Percentiles rank a stretch among this genome's conserved stretches.
These are phyloP conservation scores for Sebastes cheni DNA, from an alignment of 2,797 vertebrate genomes.

Conservation along the genomic window DNA sequence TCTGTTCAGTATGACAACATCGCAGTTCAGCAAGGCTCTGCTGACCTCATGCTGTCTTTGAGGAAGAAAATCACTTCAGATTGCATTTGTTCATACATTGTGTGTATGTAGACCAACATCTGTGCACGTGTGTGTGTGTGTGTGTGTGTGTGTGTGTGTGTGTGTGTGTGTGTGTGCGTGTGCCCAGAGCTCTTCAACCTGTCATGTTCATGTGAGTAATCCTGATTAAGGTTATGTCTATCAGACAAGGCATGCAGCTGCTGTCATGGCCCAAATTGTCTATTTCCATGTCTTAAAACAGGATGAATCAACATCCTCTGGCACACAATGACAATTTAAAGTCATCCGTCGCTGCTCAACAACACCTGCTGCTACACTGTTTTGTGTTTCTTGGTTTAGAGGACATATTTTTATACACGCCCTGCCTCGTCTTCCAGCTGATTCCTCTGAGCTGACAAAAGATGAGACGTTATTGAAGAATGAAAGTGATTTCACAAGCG, in stretches of 20 bases:
- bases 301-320: slow-evolving; percentile 1
- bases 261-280: neutral
- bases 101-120: slow-evolving; percentile 5
- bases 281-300: neutral
- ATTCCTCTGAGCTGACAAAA: slow-evolving; percentile 1
- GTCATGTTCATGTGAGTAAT: slow-evolving; percentile 31
- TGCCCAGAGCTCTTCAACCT: slow-evolving; percentile 10
- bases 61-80: slow-evolving; percentile 32
- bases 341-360: neutral
- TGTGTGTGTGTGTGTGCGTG: neutral
- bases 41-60: slow-evolving; percentile 20
- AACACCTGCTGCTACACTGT: neutral
- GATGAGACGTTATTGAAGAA: neutral
- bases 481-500: neutral
- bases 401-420: neutral
- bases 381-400: neutral
- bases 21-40: neutral
- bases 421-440: neutral
- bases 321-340: neutral
- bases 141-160: neutral
- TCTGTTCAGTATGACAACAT: neutral
- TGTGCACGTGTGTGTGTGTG: slow-evolving; percentile 3
- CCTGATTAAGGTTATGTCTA: slow-evolving; percentile 37
- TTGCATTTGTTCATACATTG: slow-evolving; percentile 6
- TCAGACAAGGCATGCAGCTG: slow-evolving; percentile 27